Evolutionary conservation across 2,888 invertebrate species (phyloP).

Genomic region (Andrena camellia): DNA sequence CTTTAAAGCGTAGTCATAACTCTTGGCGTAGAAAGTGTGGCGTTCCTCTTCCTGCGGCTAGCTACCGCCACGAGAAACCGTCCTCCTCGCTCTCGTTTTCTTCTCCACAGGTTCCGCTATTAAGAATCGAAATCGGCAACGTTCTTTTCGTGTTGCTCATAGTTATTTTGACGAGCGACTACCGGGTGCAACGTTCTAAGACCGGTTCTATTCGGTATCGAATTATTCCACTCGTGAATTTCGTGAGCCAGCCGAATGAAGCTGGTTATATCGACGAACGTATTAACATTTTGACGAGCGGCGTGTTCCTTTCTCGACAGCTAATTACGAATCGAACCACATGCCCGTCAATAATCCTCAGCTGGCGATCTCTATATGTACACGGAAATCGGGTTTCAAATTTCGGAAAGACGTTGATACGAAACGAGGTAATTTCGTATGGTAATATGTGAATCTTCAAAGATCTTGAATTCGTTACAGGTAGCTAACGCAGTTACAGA

Average conservation of each 20-base stretch:
- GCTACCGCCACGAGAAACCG: not conserved
- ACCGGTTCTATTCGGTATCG: constrained; percentile 28
- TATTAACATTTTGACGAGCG: constrained; percentile 47
- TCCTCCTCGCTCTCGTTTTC: not conserved
- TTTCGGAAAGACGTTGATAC: too few species aligned
- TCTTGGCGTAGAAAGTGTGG: not conserved
- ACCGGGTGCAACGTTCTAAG: constrained; percentile 9
- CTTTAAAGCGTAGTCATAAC: not conserved
- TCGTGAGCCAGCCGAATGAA: constrained; percentile 1
- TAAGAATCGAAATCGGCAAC: constrained; percentile 2
- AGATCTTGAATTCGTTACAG: too few species aligned
- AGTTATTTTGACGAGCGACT: not conserved
- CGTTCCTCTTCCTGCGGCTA: too few species aligned
- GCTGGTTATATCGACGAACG: not conserved
- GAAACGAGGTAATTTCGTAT: too few species aligned
- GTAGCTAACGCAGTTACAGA: not conserved
- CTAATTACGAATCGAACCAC: not conserved
- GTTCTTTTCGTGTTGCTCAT: not conserved
- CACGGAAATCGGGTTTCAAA: too few species aligned
- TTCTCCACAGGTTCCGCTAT: not conserved
- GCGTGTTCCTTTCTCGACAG: not conserved
- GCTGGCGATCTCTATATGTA: too few species aligned
- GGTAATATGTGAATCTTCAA: too few species aligned
- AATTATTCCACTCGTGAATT: constrained; percentile 24
- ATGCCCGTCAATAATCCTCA: too few species aligned